Evolutionary conservation across 2,888 invertebrate species (phyloP).

Genomic region (Hypercompe scribonia): DNA sequence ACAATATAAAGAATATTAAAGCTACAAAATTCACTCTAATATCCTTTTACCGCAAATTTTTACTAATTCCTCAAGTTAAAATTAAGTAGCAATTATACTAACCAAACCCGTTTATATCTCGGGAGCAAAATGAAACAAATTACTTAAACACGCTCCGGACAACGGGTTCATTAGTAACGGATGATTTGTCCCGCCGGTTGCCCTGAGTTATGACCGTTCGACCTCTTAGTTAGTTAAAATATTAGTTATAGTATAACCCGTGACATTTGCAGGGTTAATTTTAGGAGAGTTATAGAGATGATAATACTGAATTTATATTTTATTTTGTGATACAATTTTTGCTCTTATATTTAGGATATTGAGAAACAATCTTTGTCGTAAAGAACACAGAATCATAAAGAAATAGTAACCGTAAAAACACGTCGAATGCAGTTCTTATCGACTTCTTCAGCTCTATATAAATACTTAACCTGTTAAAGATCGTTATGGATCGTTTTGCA

Average conservation of each 20-base stretch:
- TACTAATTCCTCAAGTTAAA: background rate
- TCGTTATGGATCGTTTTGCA: constrained; percentile 49
- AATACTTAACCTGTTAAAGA: constrained; percentile 42
- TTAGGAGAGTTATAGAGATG: constrained; percentile 27
- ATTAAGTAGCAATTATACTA: constrained; percentile 7
- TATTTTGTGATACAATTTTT: background rate
- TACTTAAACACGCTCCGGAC: constrained; percentile 38
- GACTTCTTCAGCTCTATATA: constrained; percentile 23
- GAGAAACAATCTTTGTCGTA: background rate
- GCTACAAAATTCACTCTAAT: background rate
- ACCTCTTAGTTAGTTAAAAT: constrained; percentile 71
- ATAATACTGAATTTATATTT: background rate
- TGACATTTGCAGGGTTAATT: constrained; percentile 53
- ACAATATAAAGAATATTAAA: background rate
- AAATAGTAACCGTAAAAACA: background rate
- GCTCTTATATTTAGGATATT: too few relatives aligned
- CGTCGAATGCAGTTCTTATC: background rate
- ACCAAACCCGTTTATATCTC: constrained; percentile 9
- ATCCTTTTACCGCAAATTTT: background rate
- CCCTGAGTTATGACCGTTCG: constrained; percentile 68
- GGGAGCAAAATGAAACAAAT: constrained; percentile 46
- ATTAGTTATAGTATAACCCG: constrained; percentile 68
- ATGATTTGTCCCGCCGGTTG: constrained; percentile 73
- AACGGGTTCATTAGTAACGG: constrained; percentile 69
- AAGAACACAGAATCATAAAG: background rate